phyloP scores from a whole-genome alignment of 2,113 vertebrate genomes.

The Neodon shergylaensis region DNA sequence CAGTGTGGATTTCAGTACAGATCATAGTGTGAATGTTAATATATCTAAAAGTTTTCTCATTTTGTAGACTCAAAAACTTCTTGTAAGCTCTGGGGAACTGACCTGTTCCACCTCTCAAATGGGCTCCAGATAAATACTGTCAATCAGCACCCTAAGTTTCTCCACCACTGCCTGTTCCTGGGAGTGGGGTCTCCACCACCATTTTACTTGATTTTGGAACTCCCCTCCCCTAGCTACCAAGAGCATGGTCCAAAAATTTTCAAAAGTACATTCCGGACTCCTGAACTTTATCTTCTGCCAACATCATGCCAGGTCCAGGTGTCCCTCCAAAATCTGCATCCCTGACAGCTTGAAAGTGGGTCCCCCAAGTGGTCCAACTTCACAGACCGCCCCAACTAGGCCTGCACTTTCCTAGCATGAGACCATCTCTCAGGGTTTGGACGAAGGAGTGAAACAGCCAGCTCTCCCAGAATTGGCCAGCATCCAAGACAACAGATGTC shows the following conservation, averaged over 20 bases:
- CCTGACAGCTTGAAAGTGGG: no score
- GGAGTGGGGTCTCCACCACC: not conserved
- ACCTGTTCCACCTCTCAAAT: not conserved
- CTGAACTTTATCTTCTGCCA: not conserved
- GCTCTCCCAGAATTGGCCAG: not conserved
- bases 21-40: not conserved
- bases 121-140: not conserved
- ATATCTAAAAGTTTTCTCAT: not conserved
- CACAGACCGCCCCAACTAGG: not conserved
- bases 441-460: not conserved
- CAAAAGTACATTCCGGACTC: not conserved
- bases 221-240: not conserved
- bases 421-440: not conserved
- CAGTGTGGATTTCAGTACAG: not conserved
- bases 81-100: not conserved
- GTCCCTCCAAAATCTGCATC: not conserved
- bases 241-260: not conserved
- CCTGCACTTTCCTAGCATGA: not conserved
- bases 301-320: not conserved
- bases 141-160: not conserved
- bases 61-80: not conserved
- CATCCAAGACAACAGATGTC: not conserved
- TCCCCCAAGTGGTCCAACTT: not conserved
- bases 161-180: not conserved
- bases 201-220: not conserved